Evolutionary conservation across 2,888 invertebrate genomes (phyloP), one percentile per base, ranked within the genome.

Genomic region (Polydrusus pterygomalis): DNA sequence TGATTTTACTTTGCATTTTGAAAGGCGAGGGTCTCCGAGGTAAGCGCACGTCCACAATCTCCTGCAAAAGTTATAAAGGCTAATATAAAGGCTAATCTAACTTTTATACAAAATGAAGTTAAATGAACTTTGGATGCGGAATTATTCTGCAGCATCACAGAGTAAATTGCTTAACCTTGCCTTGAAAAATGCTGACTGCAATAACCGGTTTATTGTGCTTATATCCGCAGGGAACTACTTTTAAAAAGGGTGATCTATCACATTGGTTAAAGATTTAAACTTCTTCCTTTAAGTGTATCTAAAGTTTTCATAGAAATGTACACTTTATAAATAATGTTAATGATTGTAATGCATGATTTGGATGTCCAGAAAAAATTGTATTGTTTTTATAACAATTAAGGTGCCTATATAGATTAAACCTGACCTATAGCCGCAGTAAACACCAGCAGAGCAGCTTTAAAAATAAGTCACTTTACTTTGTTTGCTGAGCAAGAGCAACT

Each of bases 21-120:
- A 38, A 68, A 54, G 68, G 40, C 40, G 38, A 38, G 38, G 34
- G 54, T 54, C 40, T 54, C 54, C 43, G 40, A 68, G 68, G 51
- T 68, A 68, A 51, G 54, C 38, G 40, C 54, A 68, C 68, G 54
- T 54, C 51, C 68, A 54, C 68, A 68, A 68, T 68, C 51, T 68
- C 71, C 43, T 38, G 45, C 51, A 69, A 69, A 56, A 60, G 63
- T 63, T 63, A 71, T 71, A 45, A 63, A 38, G 71, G 70, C 47
- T 70, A 70, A 70, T 70, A 70, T 71, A 45, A 71, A 63, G 71
- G 63, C 71, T 71, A 71, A 71, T 71, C 71, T 63, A 71, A 71
- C 71, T 71, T 71, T 71, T 71, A 71, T 63, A 71, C 54, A 63
- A 60, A 71, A 71, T 49, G 63, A 63, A 71, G 71, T 71, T 71